Evolutionary conservation across 1,140 invertebrate genomes (phyloP), one percentile per base, ranked within the genome.

Genomic region (Zaprionus camerounensis): DNA sequence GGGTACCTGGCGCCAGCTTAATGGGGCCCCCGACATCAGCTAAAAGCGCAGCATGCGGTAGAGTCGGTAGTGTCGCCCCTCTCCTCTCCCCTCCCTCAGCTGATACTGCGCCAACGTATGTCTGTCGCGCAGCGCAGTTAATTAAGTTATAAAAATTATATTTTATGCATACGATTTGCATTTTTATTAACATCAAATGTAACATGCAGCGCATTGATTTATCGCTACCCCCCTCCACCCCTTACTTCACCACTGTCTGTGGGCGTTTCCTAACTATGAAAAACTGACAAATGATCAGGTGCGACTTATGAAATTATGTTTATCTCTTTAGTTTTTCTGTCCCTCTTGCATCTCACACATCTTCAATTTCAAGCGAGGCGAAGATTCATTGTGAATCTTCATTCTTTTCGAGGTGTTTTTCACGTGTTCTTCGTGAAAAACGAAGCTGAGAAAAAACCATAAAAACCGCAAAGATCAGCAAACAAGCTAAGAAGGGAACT

Each of bases 121-220:
- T 46, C 53, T 41, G 31, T 34, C 64, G 44, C 28, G 63, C 68
- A 70, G 74, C 64, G 71, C 73, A 56, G 34, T 88, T 90, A 88
- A 88, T 88, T 88, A 79, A 88, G 85, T 88, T 88, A 88, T 90
- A 88, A 88, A 88, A 88, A 88, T 90, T 90, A 90, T 88, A 88
- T 70, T 88, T 88, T 90, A 90, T 88, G 85, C 85, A 88, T 88
- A 90, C 69, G 76, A 88, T 88, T 88, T 88, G 84, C 84, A 88
- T 88, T 88, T 88, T 88, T 90, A 88, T 88, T 70, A 74, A 59
- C 75, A 68, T 66, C 84, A 88, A 88, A 90, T 90, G 78, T 84
- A 84, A 87, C 81, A 56, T 88, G 81, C 74, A 62, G 71, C 69
- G 84, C 69, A 71, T 78, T 86, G 82, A 85, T 85, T 85, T 86